Percentiles rank a stretch among this genome's conserved stretches.
Conservation (phyloP, 2,888 invertebrate species). For the Hypsopygia costalis region DNA sequence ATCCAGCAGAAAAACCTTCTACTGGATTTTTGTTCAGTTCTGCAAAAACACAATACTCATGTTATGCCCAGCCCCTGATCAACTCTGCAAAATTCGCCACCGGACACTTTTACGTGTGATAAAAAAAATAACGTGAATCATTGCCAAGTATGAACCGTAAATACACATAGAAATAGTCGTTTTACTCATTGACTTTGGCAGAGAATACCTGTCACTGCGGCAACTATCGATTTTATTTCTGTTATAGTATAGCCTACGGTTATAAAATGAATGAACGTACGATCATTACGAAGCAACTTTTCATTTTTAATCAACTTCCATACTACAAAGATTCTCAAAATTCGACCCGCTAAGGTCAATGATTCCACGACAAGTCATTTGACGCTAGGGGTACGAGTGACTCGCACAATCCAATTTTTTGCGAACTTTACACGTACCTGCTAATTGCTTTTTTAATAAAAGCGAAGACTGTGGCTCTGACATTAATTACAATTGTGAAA, state of each 20-base stretch:
- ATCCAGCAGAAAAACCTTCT: slow-evolving; percentile 99
- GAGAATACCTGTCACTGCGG: slow-evolving; percentile 56
- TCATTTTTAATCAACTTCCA: slow-evolving; percentile 21
- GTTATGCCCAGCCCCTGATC: not conserved
- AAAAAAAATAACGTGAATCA: slow-evolving; percentile 33
- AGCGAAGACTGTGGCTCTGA: slow-evolving; percentile 97
- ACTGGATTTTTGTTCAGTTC: slow-evolving; percentile 99
- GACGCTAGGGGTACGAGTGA: slow-evolving; percentile 48
- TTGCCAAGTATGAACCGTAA: slow-evolving; percentile 45
- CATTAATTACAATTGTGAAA: slow-evolving; percentile 93
- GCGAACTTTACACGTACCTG: slow-evolving; percentile 84
- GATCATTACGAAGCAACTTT: slow-evolving; percentile 17
- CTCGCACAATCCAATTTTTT: slow-evolving; percentile 36
- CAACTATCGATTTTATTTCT: slow-evolving; percentile 69
- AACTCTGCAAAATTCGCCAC: not conserved
- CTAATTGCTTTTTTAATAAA: slow-evolving; percentile 96
- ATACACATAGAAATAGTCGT: slow-evolving; percentile 40
- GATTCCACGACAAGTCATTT: slow-evolving; percentile 63
- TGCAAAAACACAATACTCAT: slow-evolving; percentile 69
- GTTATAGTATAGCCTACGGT: slow-evolving; percentile 18
- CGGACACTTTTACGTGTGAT: slow-evolving; percentile 13
- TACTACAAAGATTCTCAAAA: slow-evolving; percentile 56
- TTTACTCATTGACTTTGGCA: slow-evolving; percentile 47
- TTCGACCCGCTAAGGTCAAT: slow-evolving; percentile 76
- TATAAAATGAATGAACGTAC: slow-evolving; percentile 22